Evolutionary conservation across 1,140 invertebrate species (phyloP).

Genomic region (Hycleus cichorii): DNA sequence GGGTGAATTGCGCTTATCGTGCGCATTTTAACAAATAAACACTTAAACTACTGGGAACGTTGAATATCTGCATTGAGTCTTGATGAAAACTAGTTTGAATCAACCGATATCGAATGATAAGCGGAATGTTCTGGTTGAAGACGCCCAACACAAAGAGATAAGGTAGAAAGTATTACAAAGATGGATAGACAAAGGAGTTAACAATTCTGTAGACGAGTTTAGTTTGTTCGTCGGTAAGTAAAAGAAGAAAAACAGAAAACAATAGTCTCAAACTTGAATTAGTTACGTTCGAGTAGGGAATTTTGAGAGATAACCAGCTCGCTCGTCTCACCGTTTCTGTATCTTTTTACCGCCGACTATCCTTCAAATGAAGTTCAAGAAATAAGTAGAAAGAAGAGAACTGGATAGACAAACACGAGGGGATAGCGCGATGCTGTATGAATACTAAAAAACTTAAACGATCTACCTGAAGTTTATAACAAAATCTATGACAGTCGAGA

Average conservation of each 20-base stretch:
- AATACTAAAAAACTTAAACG: constrained; percentile 20
- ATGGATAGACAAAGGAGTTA: constrained; percentile 4
- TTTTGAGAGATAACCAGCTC: constrained; percentile 36
- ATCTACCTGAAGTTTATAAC: too few species aligned
- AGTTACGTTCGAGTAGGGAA: constrained; percentile 38
- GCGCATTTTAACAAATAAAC: constrained; percentile 21
- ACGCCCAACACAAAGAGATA: neutral
- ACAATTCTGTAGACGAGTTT: constrained; percentile 11
- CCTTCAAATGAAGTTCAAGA: too few species aligned
- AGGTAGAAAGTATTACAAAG: neutral
- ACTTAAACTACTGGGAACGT: neutral
- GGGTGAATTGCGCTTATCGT: constrained; percentile 21
- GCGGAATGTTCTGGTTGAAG: neutral
- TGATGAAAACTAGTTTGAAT: constrained; percentile 1
- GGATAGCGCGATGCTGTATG: constrained; percentile 23
- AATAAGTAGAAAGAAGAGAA: constrained; percentile 27
- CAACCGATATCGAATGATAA: constrained; percentile 4
- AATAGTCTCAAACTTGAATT: constrained; percentile 40
- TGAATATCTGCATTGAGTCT: too few species aligned
- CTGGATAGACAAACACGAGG: constrained; percentile 30
- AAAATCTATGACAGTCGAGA: too few species aligned
- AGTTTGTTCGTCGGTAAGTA: neutral
- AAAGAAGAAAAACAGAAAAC: constrained; percentile 26
- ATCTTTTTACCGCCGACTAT: too few species aligned
- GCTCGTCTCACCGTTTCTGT: too few species aligned